These are phyloP conservation scores for Menura novaehollandiae DNA, from an alignment of 2,113 vertebrate genomes.

Conservation along the genomic window DNA sequence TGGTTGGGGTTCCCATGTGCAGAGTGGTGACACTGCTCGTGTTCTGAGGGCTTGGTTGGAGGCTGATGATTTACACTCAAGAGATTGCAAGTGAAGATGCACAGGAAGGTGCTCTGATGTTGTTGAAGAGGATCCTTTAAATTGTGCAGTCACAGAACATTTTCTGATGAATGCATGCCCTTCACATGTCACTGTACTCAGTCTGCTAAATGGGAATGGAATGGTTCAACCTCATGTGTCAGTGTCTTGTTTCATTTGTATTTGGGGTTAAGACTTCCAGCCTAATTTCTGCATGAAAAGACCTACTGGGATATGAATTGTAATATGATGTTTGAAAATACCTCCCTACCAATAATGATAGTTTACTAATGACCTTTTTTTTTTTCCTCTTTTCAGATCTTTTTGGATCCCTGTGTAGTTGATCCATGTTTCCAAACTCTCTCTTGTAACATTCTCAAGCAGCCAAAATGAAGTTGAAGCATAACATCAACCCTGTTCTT, in stretches of 20 bases:
- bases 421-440: not conserved
- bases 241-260: not conserved
- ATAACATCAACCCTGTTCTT: slow-evolving; percentile 86
- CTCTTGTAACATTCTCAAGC: slow-evolving; percentile 42
- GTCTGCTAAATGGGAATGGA: not conserved
- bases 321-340: not conserved
- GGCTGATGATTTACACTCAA: not conserved
- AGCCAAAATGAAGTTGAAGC: slow-evolving; percentile 85
- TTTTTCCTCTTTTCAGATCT: slow-evolving; percentile 54
- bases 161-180: not conserved
- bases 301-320: not conserved
- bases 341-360: not conserved
- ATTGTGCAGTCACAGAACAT: not conserved
- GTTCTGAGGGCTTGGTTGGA: not conserved
- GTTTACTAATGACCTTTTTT: not conserved
- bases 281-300: not conserved
- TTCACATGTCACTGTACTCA: not conserved
- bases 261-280: not conserved
- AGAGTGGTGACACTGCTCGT: not conserved
- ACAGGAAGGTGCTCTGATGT: not conserved
- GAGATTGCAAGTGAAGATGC: not conserved
- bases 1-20: accelerated
- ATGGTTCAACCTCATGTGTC: accelerated
- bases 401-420: slow-evolving; percentile 26
- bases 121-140: not conserved